Base-by-base conservation (phyloP, 2,888 invertebrate species). In the Drosophila demipolita region DNA sequence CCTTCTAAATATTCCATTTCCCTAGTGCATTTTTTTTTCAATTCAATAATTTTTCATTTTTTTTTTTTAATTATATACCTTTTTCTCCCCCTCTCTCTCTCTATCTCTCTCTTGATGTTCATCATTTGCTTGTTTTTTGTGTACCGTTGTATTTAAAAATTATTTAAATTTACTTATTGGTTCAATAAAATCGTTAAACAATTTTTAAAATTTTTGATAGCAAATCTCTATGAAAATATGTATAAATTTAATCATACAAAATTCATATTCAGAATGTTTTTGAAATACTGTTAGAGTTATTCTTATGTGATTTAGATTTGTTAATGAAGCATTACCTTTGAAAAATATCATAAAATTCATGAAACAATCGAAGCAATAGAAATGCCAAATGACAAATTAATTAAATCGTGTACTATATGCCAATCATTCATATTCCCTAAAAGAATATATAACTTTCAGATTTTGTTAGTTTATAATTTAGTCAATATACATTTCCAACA, bases 21-120 rank as follows among this genome's bases (percentile, higher is more conserved):
- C 29, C n/a, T 57, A 66, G 35, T 58, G 65, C 35, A 65, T 73
- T 62, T 54, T 0, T 29, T 53, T 40, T 45, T n/a, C 15, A 17
- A 11, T 23, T 23, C 2, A 29, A 20, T 35, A 29, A 3, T 5
- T 0, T 23, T 15, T 35, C 1, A 9, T 49, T 60, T 29, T 12
- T 49, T 60, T 29, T 12, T 23, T 23, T 23, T 23, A 23, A 23
- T 48, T 29, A 17, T 26, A 26, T 1, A 45, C 2, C 33, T 33
- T 11, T 42, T n/a, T 11, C 20, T 20, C 36, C 15, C 12, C 12
- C 12, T 12, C 11, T 11, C 11, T 42, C 9, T 12, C 20, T 20
- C 20, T 3, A 23, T 23, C 7, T 45, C 20, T 23, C 12, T 42
- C 23, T 29, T 2, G 26, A 48, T 48, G 12, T 45, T 60, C 65